Percentiles rank a stretch among this genome's conserved stretches.
Evolutionary conservation across 2,888 invertebrate genomes (phyloP).

Genomic region (Clepsis dumicolana): DNA sequence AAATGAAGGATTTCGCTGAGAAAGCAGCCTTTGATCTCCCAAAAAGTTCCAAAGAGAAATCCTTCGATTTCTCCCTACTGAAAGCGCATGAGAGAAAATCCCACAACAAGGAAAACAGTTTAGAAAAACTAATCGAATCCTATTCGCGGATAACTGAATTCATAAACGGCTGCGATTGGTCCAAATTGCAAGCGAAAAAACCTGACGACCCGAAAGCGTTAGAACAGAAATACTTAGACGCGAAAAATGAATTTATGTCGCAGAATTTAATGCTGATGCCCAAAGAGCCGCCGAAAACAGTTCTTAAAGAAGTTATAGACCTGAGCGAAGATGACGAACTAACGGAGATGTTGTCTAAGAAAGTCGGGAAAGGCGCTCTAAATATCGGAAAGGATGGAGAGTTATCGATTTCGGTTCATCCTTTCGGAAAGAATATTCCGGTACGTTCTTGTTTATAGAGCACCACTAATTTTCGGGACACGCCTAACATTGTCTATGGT

Average conservation of each 20-base stretch:
- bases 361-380: conserved; percentile 71
- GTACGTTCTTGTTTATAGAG: conserved; percentile 62
- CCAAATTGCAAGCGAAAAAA: conserved; percentile 66
- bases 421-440: conserved; percentile 66
- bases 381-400: conserved; percentile 79
- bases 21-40: conserved; percentile 80
- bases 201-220: conserved; percentile 69
- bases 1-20: conserved; percentile 84
- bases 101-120: conserved; percentile 70
- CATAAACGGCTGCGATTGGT: conserved; percentile 83
- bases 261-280: conserved; percentile 79
- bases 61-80: conserved; percentile 65
- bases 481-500: conserved; percentile 34
- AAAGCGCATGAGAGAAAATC: conserved; percentile 63
- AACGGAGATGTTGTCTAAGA: conserved; percentile 71
- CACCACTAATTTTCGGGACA: conserved; percentile 43
- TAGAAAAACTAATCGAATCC: conserved; percentile 76
- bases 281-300: conserved; percentile 67
- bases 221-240: conserved; percentile 79
- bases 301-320: conserved; percentile 75
- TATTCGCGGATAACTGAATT: conserved; percentile 82
- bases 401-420: conserved; percentile 77
- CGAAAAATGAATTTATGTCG: conserved; percentile 83
- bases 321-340: conserved; percentile 75
- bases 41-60: conserved; percentile 69